Conservation (phyloP, 2,888 invertebrate genomes). For the Neelides folsomi region DNA sequence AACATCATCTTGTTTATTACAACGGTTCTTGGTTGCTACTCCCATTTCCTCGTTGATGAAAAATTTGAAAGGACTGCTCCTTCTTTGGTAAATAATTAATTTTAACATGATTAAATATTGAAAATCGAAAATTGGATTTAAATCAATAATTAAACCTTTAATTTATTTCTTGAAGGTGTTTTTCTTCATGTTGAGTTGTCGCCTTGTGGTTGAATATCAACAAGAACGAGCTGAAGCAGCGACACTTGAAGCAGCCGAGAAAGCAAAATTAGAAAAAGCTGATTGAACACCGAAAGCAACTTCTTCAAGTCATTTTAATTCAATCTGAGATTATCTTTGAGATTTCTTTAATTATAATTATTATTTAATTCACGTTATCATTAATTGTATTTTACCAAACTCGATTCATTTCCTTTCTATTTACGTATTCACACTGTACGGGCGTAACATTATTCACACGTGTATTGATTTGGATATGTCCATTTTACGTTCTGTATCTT, state of each 20-base stretch:
- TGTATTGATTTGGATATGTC: too few species aligned
- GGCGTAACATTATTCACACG: too few species aligned
- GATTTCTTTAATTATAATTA: too few species aligned
- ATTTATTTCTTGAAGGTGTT: slow-evolving; percentile 45
- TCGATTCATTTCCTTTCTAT: too few species aligned
- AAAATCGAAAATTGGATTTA: neutral
- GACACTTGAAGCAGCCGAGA: neutral
- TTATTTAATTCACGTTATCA: too few species aligned
- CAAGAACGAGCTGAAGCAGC: slow-evolving; percentile 38
- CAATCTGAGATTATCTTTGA: too few species aligned
- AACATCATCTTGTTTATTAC: slow-evolving; percentile 69
- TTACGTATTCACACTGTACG: too few species aligned
- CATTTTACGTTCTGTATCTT: too few species aligned
- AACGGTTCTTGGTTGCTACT: slow-evolving; percentile 81
- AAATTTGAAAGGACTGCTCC: slow-evolving; percentile 83
- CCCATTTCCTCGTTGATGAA: slow-evolving; percentile 82
- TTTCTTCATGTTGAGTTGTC: slow-evolving; percentile 79
- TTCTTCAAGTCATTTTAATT: slow-evolving; percentile 3
- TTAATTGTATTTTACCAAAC: too few species aligned
- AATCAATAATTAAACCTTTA: neutral
- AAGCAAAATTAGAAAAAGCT: neutral
- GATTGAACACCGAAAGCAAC: slow-evolving; percentile 7
- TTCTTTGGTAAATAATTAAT: slow-evolving; percentile 50
- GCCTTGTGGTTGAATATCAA: slow-evolving; percentile 69
- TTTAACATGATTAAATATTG: neutral